phyloP scores from a whole-genome alignment of 2,797 vertebrate genomes.

The Lemur catta region DNA sequence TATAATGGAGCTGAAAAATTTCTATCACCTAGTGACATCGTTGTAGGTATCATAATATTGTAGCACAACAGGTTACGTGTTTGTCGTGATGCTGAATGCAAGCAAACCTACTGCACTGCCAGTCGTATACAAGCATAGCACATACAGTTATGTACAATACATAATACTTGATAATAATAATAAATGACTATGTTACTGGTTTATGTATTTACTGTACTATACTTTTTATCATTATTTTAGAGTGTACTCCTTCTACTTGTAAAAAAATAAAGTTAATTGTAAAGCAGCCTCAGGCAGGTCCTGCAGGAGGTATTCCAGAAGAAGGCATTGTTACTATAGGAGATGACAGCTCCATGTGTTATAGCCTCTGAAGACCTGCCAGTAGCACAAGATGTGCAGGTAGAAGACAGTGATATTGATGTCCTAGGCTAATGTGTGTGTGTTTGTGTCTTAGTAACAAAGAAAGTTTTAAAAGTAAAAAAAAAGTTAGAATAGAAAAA shows the following conservation, averaged over 20 bases:
- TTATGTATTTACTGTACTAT: background rate
- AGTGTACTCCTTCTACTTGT: background rate
- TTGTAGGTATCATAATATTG: too few species aligned
- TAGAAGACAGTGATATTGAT: background rate
- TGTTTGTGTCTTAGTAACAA: background rate
- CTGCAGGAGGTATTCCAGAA: background rate
- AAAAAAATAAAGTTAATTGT: background rate
- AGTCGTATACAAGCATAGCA: background rate
- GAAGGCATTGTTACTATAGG: background rate
- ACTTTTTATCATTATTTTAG: background rate
- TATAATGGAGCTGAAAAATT: background rate
- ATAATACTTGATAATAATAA: background rate
- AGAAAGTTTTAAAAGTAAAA: background rate
- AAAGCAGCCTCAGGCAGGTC: background rate
- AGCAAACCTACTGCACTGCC: background rate
- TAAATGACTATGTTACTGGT: background rate
- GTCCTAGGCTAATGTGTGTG: background rate
- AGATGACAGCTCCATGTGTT: background rate
- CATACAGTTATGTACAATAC: background rate
- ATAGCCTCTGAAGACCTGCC: background rate
- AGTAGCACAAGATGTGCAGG: background rate
- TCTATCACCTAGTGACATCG: background rate
- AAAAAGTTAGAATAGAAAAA: background rate
- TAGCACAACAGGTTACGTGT: too few species aligned
- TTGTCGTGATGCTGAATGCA: background rate